A percentile compares a stretch with the other conserved stretches of the same genome.
Evolutionary conservation across 2,797 vertebrate genomes (phyloP).

Genomic region (Florisuga fusca): DNA sequence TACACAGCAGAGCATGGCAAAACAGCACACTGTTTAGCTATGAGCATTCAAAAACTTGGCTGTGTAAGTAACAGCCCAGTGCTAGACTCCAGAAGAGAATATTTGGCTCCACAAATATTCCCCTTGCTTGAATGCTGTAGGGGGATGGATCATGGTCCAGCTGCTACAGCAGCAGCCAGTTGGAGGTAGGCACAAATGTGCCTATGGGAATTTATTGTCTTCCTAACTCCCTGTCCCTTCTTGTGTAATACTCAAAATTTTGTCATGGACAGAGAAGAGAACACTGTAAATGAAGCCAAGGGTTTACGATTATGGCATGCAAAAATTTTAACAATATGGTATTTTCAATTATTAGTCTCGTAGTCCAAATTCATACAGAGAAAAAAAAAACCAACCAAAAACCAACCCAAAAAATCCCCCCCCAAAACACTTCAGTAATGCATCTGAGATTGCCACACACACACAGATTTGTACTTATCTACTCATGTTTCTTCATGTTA

Average conservation of each 20-base stretch:
- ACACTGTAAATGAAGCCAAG: background rate
- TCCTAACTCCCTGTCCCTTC: background rate
- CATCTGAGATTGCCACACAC: background rate
- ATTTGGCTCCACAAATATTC: background rate
- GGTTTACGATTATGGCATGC: background rate
- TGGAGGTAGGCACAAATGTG: background rate
- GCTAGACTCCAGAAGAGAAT: background rate
- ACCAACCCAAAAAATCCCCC: too few species aligned
- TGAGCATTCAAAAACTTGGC: background rate
- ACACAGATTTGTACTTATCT: background rate
- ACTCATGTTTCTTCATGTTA: background rate
- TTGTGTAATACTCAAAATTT: background rate
- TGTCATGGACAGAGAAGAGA: background rate
- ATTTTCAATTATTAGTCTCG: background rate
- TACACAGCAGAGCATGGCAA: background rate
- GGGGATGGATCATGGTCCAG: background rate
- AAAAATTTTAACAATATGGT: background rate
- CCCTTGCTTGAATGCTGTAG: background rate
- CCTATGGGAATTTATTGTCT: background rate
- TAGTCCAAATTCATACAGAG: background rate
- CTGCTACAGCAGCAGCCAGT: background rate
- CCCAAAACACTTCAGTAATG: background rate
- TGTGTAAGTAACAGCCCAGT: background rate
- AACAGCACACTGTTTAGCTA: background rate
- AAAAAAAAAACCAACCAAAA: background rate